Evolutionary conservation across 2,888 invertebrate genomes (phyloP).

Genomic region (Drosophila acutilabella): DNA sequence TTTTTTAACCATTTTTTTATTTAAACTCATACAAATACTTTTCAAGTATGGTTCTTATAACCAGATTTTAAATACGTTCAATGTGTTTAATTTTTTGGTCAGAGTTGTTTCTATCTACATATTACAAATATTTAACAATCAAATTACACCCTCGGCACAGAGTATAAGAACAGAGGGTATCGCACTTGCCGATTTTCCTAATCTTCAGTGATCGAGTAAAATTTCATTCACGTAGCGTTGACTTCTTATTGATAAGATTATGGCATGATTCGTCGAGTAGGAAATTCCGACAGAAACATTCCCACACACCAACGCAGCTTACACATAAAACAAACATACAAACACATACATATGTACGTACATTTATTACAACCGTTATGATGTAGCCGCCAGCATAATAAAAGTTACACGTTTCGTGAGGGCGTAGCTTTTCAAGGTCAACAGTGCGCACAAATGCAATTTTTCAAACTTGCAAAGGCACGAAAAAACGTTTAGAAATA

Average conservation of each 20-base stretch:
- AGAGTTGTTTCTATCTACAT: too few species aligned
- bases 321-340: slow-evolving; percentile 1
- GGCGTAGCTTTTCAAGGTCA: slow-evolving; percentile 34
- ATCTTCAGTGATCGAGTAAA: slow-evolving; percentile 20
- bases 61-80: too few species aligned
- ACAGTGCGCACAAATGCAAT: slow-evolving; percentile 36
- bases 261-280: slow-evolving; percentile 25
- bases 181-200: not conserved
- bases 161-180: slow-evolving; percentile 1
- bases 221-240: slow-evolving; percentile 32
- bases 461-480: slow-evolving; percentile 6
- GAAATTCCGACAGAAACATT: slow-evolving; percentile 8
- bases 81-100: too few species aligned
- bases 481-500: slow-evolving; percentile 7
- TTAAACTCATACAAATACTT: too few species aligned
- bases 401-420: not conserved
- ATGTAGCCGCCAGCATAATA: slow-evolving; percentile 1
- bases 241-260: slow-evolving; percentile 38
- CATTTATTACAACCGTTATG: slow-evolving; percentile 5
- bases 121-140: too few species aligned
- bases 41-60: too few species aligned
- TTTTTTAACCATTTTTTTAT: too few species aligned
- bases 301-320: not conserved
- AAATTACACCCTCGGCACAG: too few species aligned
- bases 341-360: not conserved